phyloP scores from a whole-genome alignment of 2,797 vertebrate species.

The Dipus sagitta region DNA sequence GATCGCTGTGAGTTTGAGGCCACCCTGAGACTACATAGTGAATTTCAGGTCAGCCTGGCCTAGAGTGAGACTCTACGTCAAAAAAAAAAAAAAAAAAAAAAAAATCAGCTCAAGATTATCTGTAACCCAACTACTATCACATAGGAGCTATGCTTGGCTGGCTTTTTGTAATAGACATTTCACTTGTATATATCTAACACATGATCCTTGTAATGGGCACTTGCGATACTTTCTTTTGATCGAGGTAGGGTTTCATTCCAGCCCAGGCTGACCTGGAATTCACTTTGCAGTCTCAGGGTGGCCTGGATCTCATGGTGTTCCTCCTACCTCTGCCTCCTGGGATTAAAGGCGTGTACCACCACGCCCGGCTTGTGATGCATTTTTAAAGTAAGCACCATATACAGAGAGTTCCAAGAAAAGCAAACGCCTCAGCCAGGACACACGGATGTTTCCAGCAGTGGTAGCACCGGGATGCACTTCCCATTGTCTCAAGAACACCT shows the following conservation, averaged over 20 bases:
- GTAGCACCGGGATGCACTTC: neutral
- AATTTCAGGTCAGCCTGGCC: no score
- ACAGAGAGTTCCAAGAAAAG: neutral
- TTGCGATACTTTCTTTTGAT: neutral
- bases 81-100: no score
- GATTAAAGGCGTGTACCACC: no score
- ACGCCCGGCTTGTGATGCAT: neutral
- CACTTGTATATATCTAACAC: neutral
- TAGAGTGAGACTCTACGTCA: no score
- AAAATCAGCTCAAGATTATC: neutral
- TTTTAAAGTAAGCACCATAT: neutral
- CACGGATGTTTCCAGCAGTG: neutral
- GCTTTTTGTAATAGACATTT: neutral
- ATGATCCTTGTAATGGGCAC: neutral
- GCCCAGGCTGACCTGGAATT: no score
- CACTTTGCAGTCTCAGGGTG: no score
- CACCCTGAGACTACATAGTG: no score
- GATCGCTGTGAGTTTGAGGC: no score
- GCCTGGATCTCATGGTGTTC: no score
- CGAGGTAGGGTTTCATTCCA: no score
- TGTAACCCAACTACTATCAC: neutral
- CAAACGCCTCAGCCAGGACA: neutral
- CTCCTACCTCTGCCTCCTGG: no score
- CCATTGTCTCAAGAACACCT: neutral
- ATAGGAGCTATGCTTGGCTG: neutral